Conservation (phyloP, 2,888 invertebrate species). For the Peribatodes rhomboidaria region DNA sequence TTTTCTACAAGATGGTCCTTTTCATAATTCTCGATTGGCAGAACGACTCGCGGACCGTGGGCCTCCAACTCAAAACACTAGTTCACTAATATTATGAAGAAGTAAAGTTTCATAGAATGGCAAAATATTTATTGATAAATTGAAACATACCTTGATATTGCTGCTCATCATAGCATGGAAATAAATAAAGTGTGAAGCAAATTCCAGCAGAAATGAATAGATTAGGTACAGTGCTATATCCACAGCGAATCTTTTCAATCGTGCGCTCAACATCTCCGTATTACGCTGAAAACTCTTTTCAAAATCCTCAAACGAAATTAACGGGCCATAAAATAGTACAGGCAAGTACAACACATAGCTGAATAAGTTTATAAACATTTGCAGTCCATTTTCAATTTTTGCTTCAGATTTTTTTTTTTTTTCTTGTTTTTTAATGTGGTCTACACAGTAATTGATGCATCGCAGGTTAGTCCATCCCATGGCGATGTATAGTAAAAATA, state of each 20-base stretch:
- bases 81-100: too few species aligned
- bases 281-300: conserved; percentile 68
- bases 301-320: conserved; percentile 92
- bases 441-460: conserved; percentile 91
- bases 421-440: conserved; percentile 74
- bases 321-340: conserved; percentile 92
- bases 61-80: too few species aligned
- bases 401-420: conserved; percentile 36
- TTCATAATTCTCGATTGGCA: too few species aligned
- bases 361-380: conserved; percentile 82
- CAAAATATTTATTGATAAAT: background rate
- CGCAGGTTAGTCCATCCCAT: conserved; percentile 91
- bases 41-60: too few species aligned
- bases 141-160: conserved; percentile 85
- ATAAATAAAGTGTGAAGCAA: conserved; percentile 93
- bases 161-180: conserved; percentile 92
- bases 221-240: conserved; percentile 86
- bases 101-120: background rate
- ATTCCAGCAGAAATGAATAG: conserved; percentile 90
- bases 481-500: conserved; percentile 83
- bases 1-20: too few species aligned
- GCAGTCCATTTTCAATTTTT: conserved; percentile 27
- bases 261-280: conserved; percentile 56
- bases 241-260: conserved; percentile 73
- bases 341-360: conserved; percentile 95